These are phyloP conservation scores for Astyanax mexicanus DNA, from an alignment of 2,797 vertebrate genomes.

Conservation along the genomic window DNA sequence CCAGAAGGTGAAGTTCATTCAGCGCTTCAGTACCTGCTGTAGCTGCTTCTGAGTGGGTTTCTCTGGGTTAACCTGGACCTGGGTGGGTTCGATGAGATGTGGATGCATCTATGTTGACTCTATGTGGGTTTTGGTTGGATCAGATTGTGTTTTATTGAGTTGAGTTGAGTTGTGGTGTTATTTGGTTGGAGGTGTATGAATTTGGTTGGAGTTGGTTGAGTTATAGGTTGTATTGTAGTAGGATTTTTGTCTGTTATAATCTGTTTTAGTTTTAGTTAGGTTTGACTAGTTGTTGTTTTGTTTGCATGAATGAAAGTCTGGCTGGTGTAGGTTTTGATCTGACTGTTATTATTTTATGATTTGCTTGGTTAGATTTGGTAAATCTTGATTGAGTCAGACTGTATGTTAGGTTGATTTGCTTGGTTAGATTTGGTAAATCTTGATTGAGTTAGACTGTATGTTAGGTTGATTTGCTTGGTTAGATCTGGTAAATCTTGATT, in stretches of 20 bases:
- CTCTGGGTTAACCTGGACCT: not conserved
- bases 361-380: not conserved
- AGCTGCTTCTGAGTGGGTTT: not conserved
- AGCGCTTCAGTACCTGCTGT: too few relatives aligned
- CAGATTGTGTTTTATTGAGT: not conserved
- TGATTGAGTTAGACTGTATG: not conserved
- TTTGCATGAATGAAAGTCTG: too few relatives aligned
- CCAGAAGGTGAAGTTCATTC: constrained; percentile 67
- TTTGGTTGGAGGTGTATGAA: not conserved
- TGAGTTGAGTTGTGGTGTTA: too few relatives aligned
- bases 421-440: not conserved
- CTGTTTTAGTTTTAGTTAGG: too few relatives aligned
- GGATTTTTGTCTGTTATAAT: too few relatives aligned
- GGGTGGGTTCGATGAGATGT: not conserved
- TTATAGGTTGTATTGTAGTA: too few relatives aligned
- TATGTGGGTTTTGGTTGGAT: not conserved
- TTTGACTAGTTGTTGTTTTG: too few relatives aligned
- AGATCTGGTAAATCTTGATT: not conserved
- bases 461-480: too few relatives aligned
- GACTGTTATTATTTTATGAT: too few relatives aligned
- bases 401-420: not conserved
- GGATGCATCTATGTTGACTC: not conserved
- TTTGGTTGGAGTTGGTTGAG: not conserved
- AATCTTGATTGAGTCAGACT: not conserved
- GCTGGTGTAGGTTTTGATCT: too few relatives aligned